Base-by-base conservation (phyloP, 2,797 vertebrate species). In the Florisuga fusca region DNA sequence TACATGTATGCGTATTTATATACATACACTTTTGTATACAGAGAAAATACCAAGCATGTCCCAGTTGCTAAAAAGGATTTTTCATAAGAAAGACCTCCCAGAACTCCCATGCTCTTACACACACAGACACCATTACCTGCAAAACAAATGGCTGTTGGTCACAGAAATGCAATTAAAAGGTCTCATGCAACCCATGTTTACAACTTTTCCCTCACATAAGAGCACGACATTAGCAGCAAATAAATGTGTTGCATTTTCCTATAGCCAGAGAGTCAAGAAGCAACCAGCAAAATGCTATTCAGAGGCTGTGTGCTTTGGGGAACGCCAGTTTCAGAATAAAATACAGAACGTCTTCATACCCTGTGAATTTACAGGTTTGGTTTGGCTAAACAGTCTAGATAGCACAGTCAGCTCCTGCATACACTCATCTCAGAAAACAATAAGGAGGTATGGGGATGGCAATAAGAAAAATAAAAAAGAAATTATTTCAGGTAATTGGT, bases 21-120 rank as follows among this genome's bases (percentile, higher is more conserved):
- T 23, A 51, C 12, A 27, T 3, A 50, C 0, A 2, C 12, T 21
- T 4, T 19, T 2, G 3, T 7, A 48, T 18, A 59, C 16, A 64
- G 29, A 64, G 46, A 67, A 79, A 71, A 85, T 7, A 67, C 4
- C 29, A 34, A 36, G 16, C 16, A 8, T 3, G 19, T 64, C 62
- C 15, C 34, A 31, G 34, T 59, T 34, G 41, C 29, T 57, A 36
- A 31, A 82, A 68, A 57, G 3, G 5, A 14, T 25, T 77, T 85
- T 85, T 55, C 7, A 2, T 23, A 38, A 31, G 67, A 59, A 79
- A 82, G 58, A 66, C 15, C 23, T 75, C 34, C 33, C n/a, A 58
- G 46, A 63, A 64, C 38, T 14, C 41, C 68, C 8, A 6, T 20
- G 27, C 25, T 91, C 7, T 29, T 29, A 41, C 6, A 22, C 34